Conservation (phyloP, 1,140 invertebrate genomes). For the Apolygus lucorum region DNA sequence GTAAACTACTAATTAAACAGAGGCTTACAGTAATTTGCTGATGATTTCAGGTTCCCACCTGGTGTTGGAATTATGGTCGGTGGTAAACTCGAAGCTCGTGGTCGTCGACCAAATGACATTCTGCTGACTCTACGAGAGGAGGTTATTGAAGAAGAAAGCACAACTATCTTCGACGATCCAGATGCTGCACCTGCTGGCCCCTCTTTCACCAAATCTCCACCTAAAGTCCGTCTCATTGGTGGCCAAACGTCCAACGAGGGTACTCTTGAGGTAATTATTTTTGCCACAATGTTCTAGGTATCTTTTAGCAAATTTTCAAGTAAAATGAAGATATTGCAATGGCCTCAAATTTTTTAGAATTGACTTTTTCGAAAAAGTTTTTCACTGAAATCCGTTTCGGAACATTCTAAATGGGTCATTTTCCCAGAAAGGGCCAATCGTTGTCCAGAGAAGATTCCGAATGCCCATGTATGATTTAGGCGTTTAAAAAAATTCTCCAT, state of each 20-base stretch:
- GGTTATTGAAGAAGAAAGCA: constrained; percentile 48
- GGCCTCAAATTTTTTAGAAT: no score
- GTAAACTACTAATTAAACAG: no score
- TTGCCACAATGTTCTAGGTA: no score
- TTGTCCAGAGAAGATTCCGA: no score
- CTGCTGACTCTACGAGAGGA: constrained; percentile 68
- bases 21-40: neutral
- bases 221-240: constrained; percentile 65
- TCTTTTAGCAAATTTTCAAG: no score
- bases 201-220: constrained; percentile 41
- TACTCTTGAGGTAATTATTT: constrained; percentile 55
- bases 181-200: constrained; percentile 35
- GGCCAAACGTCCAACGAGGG: constrained; percentile 66
- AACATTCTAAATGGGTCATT: no score
- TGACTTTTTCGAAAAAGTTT: no score
- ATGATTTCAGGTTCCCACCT: constrained; percentile 58
- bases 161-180: constrained; percentile 33
- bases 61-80: constrained; percentile 95
- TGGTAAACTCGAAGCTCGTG: constrained; percentile 75
- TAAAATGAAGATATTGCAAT: no score
- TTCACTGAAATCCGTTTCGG: no score
- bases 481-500: no score
- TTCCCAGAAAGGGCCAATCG: no score
- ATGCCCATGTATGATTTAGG: no score
- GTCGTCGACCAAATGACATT: constrained; percentile 64